These are phyloP conservation scores for Drosophila meridionalis DNA, from an alignment of 2,888 invertebrate genomes.

Conservation along the genomic window DNA sequence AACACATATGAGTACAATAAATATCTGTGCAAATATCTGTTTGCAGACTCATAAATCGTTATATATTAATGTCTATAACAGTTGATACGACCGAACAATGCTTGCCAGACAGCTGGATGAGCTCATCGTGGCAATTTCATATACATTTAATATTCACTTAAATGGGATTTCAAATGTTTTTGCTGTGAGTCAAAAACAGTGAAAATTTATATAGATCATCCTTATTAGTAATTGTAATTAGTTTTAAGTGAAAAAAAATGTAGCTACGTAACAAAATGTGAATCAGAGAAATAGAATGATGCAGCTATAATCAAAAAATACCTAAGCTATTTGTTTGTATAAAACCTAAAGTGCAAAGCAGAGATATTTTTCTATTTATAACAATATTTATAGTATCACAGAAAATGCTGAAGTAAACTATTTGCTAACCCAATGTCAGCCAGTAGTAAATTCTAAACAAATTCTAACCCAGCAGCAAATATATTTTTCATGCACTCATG, in stretches of 20 bases:
- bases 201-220: no score
- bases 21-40: slow-evolving; percentile 24
- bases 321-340: background rate
- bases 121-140: background rate
- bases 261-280: background rate
- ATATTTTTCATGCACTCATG: slow-evolving; percentile 12
- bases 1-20: slow-evolving; percentile 2
- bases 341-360: background rate
- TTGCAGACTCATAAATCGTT: background rate
- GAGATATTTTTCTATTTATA: background rate
- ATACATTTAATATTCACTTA: background rate
- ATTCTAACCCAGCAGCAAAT: slow-evolving; percentile 2
- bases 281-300: background rate
- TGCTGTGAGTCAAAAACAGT: background rate
- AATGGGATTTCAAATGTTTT: background rate
- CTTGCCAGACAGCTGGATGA: slow-evolving; percentile 4
- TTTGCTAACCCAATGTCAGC: background rate
- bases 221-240: background rate
- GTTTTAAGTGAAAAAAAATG: no score
- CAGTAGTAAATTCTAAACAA: background rate
- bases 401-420: background rate
- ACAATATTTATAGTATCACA: background rate
- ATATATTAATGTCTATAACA: background rate
- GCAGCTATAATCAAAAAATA: background rate
- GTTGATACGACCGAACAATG: background rate